Conservation (phyloP, 2,797 vertebrate genomes). For the Scleropages formosus region DNA sequence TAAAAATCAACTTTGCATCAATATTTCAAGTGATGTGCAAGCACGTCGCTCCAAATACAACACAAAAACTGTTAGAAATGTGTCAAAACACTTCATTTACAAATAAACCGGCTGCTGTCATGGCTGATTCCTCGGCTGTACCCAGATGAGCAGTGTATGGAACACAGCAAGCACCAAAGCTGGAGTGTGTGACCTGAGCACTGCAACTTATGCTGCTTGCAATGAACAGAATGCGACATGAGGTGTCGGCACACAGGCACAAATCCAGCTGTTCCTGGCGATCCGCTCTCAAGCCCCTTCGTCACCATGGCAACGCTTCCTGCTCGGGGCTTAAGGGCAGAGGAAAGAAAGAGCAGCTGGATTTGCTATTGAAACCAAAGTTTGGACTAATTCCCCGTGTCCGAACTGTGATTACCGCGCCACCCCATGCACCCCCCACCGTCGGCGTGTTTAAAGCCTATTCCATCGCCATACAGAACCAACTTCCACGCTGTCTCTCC, state of each 20-base stretch:
- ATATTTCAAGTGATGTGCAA: too few species aligned
- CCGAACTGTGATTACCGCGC: neutral
- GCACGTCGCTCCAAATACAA: too few species aligned
- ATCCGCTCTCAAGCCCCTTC: conserved; percentile 50
- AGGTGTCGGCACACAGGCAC: neutral
- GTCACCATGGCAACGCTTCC: conserved; percentile 59
- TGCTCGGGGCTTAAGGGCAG: conserved; percentile 45
- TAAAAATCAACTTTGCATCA: too few species aligned
- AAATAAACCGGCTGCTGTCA: too few species aligned
- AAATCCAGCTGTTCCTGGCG: conserved; percentile 45
- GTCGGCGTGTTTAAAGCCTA: neutral
- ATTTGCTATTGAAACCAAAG: conserved; percentile 44
- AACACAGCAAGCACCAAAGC: too few species aligned
- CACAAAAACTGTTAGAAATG: too few species aligned
- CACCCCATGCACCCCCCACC: too few species aligned
- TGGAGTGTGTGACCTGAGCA: too few species aligned
- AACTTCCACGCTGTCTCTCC: neutral
- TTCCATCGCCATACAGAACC: neutral
- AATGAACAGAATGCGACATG: neutral
- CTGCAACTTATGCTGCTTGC: too few species aligned
- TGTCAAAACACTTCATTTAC: too few species aligned
- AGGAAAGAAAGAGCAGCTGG: conserved; percentile 48
- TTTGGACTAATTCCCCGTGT: conserved; percentile 38
- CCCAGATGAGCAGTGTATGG: too few species aligned
- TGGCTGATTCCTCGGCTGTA: too few species aligned